Base-by-base conservation (phyloP, 2,888 invertebrate species). In the Coleophora deauratella region DNA sequence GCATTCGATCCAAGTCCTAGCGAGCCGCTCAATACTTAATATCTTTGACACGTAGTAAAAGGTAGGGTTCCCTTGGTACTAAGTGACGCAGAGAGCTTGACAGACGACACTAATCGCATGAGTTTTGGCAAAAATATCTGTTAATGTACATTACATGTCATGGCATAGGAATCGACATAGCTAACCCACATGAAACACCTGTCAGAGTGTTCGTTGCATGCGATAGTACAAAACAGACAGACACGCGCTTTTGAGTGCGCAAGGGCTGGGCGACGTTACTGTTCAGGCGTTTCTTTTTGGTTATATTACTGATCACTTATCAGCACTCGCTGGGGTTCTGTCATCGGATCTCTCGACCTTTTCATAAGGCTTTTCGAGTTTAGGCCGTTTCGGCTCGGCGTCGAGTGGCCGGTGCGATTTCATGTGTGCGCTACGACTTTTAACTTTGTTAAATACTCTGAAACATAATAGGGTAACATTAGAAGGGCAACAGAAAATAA, bases 341-440 rank as follows among this genome's bases (percentile, higher is more conserved):
- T 82, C 82, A 63, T 84, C 82, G 62, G 72, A 67, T 77, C 72
- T 74, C 77, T 81, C 81, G 67, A 85, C 85, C 84, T 84, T 85
- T 84, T 84, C 85, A 85, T 86, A 86, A 84, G 85, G 84, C 70
- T 86, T 86, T 84, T 86, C 86, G 72, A 82, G 81, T 75, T 89
- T 90, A 68, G 89, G 87, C 85, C 90, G 87, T 85, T 88, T 90
- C 54, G 89, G 89, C 77, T 93, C 94, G 78, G 92, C 90, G 87
- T 96, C 95, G 75, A 93, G 92, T 63, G 95, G 93, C 73, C 95
- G 92, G 88, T 99, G 99, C 57, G 97, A 97, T 88, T 99, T 99
- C 98, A 99, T 98, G 87, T 99, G 99, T 54, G 98, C 98, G 88
- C 97, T 98, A 85, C 98, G 93, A 88, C 98, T 98, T 89, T 98